Evolutionary conservation across 2,113 vertebrate species (phyloP), one percentile per base, ranked within the genome.

Genomic region (Tachuris rubrigastra): DNA sequence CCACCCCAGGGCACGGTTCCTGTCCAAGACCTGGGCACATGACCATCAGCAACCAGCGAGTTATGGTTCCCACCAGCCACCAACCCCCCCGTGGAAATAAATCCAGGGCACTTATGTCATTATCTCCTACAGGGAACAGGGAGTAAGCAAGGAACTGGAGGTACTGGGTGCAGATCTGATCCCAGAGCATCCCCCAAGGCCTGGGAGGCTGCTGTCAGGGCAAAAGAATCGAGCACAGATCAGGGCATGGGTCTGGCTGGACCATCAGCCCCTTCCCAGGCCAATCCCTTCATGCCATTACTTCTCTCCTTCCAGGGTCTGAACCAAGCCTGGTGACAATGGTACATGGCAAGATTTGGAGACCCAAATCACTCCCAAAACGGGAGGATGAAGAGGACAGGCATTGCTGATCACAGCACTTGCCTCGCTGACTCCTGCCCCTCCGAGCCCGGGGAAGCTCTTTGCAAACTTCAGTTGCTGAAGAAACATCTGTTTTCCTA

Each of bases 401-500:
- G 19, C 27, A 12, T 0, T n/a, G 55, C 10, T 15, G 37, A 85
- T 65, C 62, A 47, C 58, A 49, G 4, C 14, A 6, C 46, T 82
- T 0, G 31, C 71, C 42, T 72, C 2, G 0, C n/a, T 0, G 4
- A 8, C 52, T 78, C n/a, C 80, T 81, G 77, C 39, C 50, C 55
- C 83, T 78, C 55, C 0, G 0, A 74, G 89, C 63, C 31, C 1
- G 8, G 39, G 56, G 76, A 93, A 89, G 62, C 77, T 94, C 62
- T 90, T 23, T 67, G 60, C 83, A 92, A 71, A 75, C 56, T 56
- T 68, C 90, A 68, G 77, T 59, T 65, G 80, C 85, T 88, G 85
- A 83, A 95, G 88, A 87, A 92, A 95, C 85, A 96, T 96, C 96
- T 96, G 94, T 95, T 96, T 96, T 91, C 88, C 90, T 90, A 83